A percentile compares a stretch with the other conserved stretches of the same genome.
These are phyloP conservation scores for Conomelus anceps DNA, from an alignment of 2,888 invertebrate species.

Conservation along the genomic window DNA sequence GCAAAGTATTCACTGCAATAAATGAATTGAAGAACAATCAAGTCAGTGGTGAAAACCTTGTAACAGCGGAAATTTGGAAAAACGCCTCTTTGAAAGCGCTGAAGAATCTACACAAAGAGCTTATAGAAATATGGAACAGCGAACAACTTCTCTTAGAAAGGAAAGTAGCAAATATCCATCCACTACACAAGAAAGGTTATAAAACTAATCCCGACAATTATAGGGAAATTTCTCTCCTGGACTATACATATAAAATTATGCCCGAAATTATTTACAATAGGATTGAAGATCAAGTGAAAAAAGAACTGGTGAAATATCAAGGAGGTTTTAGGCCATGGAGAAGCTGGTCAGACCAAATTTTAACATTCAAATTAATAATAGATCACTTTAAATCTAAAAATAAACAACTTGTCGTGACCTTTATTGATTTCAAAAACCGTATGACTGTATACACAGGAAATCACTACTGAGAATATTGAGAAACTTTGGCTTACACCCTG, in stretches of 20 bases:
- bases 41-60: background rate
- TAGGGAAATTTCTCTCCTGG: background rate
- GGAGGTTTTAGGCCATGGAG: background rate
- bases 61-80: background rate
- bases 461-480: background rate
- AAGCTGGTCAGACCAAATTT: background rate
- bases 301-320: background rate
- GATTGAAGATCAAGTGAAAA: background rate
- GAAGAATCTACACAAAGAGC: background rate
- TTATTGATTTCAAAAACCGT: background rate
- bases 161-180: background rate
- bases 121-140: background rate
- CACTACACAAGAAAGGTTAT: background rate
- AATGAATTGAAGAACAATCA: background rate
- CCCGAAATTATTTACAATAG: background rate
- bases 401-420: background rate
- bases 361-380: background rate
- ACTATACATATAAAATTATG: background rate
- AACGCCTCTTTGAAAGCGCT: background rate
- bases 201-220: background rate
- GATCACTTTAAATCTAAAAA: background rate
- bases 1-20: background rate
- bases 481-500: background rate
- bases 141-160: background rate
- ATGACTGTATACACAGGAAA: background rate